Evolutionary conservation across 2,797 vertebrate genomes (phyloP).

Genomic region (Gastrophryne carolinensis): DNA sequence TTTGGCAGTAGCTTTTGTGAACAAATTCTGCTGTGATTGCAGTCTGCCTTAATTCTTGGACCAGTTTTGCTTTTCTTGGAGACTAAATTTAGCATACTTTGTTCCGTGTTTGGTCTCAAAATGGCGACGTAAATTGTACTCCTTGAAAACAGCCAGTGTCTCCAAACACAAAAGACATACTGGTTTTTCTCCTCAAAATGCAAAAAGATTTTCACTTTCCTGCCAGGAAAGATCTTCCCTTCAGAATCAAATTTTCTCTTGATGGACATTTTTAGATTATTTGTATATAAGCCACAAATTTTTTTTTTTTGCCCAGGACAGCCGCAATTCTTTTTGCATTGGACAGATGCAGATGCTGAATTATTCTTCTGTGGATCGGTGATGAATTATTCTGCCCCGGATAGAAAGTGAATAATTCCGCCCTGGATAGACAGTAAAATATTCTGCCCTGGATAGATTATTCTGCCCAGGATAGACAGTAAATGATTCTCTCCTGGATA

Average conservation of each 20-base stretch:
- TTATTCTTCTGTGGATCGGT: too few relatives aligned
- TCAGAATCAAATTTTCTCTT: conserved; percentile 12
- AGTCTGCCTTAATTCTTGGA: conserved; percentile 3
- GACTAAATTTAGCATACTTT: neutral
- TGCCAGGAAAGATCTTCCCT: neutral
- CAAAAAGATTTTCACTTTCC: conserved; percentile 15
- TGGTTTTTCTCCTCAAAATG: neutral
- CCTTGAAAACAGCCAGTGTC: conserved; percentile 12
- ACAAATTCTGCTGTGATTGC: conserved; percentile 8
- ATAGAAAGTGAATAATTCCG: too few relatives aligned
- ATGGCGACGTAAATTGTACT: conserved; percentile 2
- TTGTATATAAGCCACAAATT: too few relatives aligned
- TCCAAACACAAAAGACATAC: neutral
- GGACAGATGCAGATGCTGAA: too few relatives aligned
- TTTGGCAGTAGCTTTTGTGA: conserved; percentile 13
- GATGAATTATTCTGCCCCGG: too few relatives aligned
- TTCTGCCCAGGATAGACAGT: too few relatives aligned
- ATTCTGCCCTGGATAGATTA: too few relatives aligned
- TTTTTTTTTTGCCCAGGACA: too few relatives aligned
- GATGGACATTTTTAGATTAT: neutral
- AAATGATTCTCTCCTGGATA: too few relatives aligned
- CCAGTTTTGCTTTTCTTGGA: neutral
- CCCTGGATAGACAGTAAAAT: too few relatives aligned
- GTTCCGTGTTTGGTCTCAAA: conserved; percentile 33
- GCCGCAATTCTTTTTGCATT: too few relatives aligned